Evolutionary conservation across 2,113 vertebrate species (phyloP).

Genomic region (Bubo scandiacus): DNA sequence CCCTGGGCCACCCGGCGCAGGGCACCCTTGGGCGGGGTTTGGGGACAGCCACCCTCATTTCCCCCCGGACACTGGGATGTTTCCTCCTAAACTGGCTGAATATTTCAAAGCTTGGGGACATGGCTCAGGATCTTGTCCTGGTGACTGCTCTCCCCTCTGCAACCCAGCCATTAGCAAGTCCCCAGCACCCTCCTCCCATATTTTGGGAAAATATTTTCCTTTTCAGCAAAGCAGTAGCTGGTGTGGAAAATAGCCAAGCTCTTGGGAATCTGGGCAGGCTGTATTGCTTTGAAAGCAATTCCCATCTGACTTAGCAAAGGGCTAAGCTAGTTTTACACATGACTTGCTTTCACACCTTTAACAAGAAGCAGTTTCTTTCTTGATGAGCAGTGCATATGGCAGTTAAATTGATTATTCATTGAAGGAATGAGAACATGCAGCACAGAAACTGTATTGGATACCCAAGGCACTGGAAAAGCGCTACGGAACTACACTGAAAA

Average conservation of each 20-base stretch:
- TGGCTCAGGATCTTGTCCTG: fast-evolving
- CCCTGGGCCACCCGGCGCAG: fast-evolving
- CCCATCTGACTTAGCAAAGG: background rate
- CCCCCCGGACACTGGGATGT: fast-evolving
- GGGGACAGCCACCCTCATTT: background rate
- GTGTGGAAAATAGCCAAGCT: background rate
- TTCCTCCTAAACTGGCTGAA: background rate
- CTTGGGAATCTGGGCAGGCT: background rate
- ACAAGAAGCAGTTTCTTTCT: background rate
- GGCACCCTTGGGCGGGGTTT: fast-evolving
- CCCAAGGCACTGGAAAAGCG: background rate
- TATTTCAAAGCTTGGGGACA: background rate
- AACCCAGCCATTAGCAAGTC: background rate
- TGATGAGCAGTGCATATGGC: background rate
- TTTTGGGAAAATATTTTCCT: background rate
- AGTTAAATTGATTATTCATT: conserved; percentile 18
- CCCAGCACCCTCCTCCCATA: background rate
- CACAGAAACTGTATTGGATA: background rate
- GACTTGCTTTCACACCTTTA: conserved; percentile 41
- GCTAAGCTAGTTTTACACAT: conserved; percentile 32
- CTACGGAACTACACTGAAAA: background rate
- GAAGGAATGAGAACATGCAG: background rate
- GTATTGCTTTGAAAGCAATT: background rate
- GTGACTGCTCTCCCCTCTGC: background rate
- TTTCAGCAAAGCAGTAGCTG: background rate